phyloP scores from a whole-genome alignment of 2,888 invertebrate species.

The Marronus borbonicus region DNA sequence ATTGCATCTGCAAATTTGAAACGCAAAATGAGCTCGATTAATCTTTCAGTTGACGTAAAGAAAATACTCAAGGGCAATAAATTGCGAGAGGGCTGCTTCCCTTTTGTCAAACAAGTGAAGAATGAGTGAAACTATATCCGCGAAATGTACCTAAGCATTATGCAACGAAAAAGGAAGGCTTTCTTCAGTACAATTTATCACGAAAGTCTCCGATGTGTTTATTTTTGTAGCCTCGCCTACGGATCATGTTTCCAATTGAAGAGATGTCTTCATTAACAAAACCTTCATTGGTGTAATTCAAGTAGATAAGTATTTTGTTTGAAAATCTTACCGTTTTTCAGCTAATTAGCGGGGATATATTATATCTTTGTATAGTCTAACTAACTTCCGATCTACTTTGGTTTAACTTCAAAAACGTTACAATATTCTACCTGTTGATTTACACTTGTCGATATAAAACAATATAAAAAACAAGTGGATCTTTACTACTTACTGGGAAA shows the following conservation, averaged over 20 bases:
- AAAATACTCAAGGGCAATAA: conserved; percentile 19
- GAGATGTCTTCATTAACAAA: conserved; percentile 11
- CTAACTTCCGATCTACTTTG: too few species aligned
- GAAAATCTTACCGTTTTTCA: too few species aligned
- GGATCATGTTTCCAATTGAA: conserved; percentile 29
- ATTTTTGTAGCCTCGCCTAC: conserved; percentile 25
- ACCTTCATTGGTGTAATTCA: background rate
- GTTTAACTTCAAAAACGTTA: too few species aligned
- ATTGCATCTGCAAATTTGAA: background rate
- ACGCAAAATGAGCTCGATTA: conserved; percentile 16
- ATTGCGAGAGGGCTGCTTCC: conserved; percentile 16
- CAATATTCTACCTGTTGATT: too few species aligned
- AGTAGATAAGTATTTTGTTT: background rate
- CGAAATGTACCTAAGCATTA: conserved; percentile 10
- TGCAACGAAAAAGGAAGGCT: background rate
- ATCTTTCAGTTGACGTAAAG: conserved; percentile 28
- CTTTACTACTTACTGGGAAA: too few species aligned
- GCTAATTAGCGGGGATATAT: too few species aligned
- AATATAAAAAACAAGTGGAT: too few species aligned
- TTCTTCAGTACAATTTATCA: conserved; percentile 26
- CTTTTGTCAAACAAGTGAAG: conserved; percentile 40
- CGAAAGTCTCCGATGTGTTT: conserved; percentile 33
- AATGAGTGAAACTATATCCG: conserved; percentile 34
- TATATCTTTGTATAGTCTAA: too few species aligned
- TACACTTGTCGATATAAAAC: too few species aligned